Base-by-base conservation (phyloP, 2,797 vertebrate genomes). In the Oophaga sylvatica region DNA sequence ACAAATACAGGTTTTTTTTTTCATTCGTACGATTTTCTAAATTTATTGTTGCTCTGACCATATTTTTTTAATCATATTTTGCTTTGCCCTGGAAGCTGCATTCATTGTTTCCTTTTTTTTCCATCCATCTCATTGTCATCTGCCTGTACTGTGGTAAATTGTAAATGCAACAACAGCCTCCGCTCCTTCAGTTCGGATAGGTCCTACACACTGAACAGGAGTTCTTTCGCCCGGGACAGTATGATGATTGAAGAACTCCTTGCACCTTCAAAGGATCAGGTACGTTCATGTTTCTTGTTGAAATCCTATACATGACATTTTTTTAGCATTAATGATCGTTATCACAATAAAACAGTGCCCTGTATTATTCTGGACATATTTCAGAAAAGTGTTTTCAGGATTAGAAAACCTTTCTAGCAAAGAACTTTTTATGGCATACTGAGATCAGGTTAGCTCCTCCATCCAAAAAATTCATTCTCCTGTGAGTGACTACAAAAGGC, bases 111-210 rank as follows among this genome's bases (percentile, higher is more conserved):
- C 71, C 45, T 83, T 87, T 94, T 76, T 77, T 94, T 95, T 94
- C 94, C 94, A 92, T 95, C 93, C 95, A 95, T 93, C 94, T 94
- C 95, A 96, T 95, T 94, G 63, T 93, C 95, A 96, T 91, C 95
- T 78, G 89, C 92, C 91, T 93, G 93, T 94, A 95, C 95, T 96
- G 92, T 97, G 97, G 95, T 97, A 97, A 97, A 95, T 95, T 97
- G 94, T 98, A 96, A 96, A 95, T 95, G 94, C 95, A 96, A 95
- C 95, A 96, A 95, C 95, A 99, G 97, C 97, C 97, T 99, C 95
- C 97, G 96, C 96, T 99, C 98, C 97, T 99, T 99, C 97, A 99
- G 98, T 97, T 99, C 97, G 96, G 98, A 99, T 96, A 99, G 98
- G 97, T 99, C 98, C 92, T 99, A 98, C 95, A 99, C 98, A 1